A percentile compares a stretch with the other conserved stretches of the same genome.
phyloP scores from a whole-genome alignment of 2,113 vertebrate species.

The Pyxicephalus adspersus region DNA sequence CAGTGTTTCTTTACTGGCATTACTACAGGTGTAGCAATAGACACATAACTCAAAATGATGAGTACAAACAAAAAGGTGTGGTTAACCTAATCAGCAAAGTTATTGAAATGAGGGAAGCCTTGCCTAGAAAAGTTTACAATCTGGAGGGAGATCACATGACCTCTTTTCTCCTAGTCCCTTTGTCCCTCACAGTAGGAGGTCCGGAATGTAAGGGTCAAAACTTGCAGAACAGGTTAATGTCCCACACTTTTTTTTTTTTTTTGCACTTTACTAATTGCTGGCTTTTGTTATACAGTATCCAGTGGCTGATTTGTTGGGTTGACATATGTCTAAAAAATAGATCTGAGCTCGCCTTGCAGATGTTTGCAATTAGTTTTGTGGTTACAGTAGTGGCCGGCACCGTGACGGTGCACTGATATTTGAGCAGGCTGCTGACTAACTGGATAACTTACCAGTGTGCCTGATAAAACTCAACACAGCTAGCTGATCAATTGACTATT shows the following conservation, averaged over 20 bases:
- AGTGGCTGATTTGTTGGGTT: neutral
- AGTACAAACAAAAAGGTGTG: too few relatives aligned
- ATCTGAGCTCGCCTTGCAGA: neutral
- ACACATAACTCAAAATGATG: too few relatives aligned
- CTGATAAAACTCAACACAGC: neutral
- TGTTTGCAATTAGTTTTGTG: neutral
- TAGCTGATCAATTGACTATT: neutral
- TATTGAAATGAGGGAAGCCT: too few relatives aligned
- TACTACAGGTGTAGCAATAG: too few relatives aligned
- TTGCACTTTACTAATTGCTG: neutral
- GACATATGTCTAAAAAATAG: neutral
- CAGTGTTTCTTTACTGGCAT: too few relatives aligned
- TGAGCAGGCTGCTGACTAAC: slow-evolving; percentile 8
- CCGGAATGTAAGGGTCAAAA: neutral
- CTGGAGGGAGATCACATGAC: too few relatives aligned
- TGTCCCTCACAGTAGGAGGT: neutral
- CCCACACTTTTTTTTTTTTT: neutral
- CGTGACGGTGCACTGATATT: slow-evolving; percentile 8
- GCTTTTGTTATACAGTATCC: neutral
- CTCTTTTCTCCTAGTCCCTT: neutral
- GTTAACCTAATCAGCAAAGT: too few relatives aligned
- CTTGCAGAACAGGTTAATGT: neutral
- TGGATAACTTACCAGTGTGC: neutral
- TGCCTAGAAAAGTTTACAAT: too few relatives aligned
- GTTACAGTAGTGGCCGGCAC: neutral